Base-by-base conservation (phyloP, 2,113 vertebrate species). In the Peromyscus maniculatus region DNA sequence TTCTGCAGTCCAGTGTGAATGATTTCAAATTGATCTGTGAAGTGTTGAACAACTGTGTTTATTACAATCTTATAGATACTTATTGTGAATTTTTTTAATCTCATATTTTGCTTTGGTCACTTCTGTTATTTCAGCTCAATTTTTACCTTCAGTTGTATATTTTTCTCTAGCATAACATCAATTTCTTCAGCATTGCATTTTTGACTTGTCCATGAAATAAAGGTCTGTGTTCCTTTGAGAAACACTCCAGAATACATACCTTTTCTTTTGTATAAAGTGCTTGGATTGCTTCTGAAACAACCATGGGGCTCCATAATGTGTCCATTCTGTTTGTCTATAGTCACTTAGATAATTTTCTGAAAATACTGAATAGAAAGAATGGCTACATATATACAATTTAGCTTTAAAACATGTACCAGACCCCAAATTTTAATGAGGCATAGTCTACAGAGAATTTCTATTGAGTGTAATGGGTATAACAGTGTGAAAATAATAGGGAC, bases 131-230 rank as follows among this genome's bases (percentile, higher is more conserved):
- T 82, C 39, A 94, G 71, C 26, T 15, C 72, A 46, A 89, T 94
- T 94, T 64, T 24, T 1, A 1, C 55, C 49, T 72, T 78, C 91
- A 79, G 31, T 94, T 94, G 55, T 91, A 71, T 83, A 83, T 24
- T 49, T 91, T 92, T 93, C 55, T 57, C 91, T 92, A 87, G 79
- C 39, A 94, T 96, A 93, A 67, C 79, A 94, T 95, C 86, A 95
- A n/a, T 96, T 96, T 95, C 43, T 97, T 94, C 28, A 95, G 90
- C 71, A 80, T 66, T 96, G 46, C 5, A 88, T 26, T 98, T 95
- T 95, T 95, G 11, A 94, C 97, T 96, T 97, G 69, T 82, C 91
- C 95, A 94, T 95, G 93, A 97, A 98, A 98, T 94, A 96, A 97
- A 98, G 49, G 24, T 7, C 43, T 62, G 59, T 80, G 64, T 52